phyloP scores from a whole-genome alignment of 2,888 invertebrate genomes.

The Eugnorisma glareosa region DNA sequence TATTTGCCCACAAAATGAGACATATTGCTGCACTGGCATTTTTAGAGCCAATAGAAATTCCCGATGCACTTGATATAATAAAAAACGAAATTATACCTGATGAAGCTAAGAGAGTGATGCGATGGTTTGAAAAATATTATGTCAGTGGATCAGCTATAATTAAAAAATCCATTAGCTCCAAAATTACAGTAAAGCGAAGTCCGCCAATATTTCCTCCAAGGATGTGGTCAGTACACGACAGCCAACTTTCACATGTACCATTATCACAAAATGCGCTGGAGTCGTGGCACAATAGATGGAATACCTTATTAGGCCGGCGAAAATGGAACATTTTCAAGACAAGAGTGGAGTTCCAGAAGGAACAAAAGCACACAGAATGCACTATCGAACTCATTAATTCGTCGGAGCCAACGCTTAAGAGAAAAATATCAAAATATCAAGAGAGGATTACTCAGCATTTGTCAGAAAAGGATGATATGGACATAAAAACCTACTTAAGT shows the following conservation, averaged over 20 bases:
- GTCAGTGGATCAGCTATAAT: conserved; percentile 1
- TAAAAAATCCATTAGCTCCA: neutral
- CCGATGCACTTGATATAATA: conserved; percentile 2
- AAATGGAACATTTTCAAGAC: conserved; percentile 6
- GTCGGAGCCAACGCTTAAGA: neutral
- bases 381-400: neutral
- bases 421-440: neutral
- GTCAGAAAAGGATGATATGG: neutral
- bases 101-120: neutral
- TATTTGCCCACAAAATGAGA: conserved; percentile 8
- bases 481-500: neutral
- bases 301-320: conserved; percentile 6
- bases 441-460: conserved; percentile 10
- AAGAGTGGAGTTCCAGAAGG: neutral
- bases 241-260: conserved; percentile 3
- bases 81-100: neutral
- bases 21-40: conserved; percentile 13
- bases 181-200: neutral
- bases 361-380: too few species aligned
- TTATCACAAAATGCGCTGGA: conserved; percentile 5
- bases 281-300: conserved; percentile 11
- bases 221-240: conserved; percentile 9
- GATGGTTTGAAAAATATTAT: conserved; percentile 6
- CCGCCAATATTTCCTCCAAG: conserved; percentile 3
- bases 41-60: conserved; percentile 10